A percentile compares a stretch with the other conserved stretches of the same genome.
Conservation (phyloP, 2,113 vertebrate species). For the Malurus alboscapulatus region DNA sequence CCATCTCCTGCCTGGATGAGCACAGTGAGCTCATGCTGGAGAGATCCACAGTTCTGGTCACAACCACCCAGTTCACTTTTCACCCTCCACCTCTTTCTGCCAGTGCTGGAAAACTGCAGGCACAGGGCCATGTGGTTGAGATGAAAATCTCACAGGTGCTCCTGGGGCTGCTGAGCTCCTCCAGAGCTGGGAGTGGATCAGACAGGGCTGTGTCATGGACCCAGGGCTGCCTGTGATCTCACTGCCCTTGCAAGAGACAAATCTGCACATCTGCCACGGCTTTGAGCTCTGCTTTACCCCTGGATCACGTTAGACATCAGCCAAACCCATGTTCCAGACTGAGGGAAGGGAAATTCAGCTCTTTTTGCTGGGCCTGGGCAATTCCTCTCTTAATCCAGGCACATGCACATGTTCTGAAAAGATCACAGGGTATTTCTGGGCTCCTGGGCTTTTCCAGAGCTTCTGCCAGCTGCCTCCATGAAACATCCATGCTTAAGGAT, state of each 20-base stretch:
- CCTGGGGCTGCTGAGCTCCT: not conserved
- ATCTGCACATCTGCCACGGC: not conserved
- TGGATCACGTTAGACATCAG: not conserved
- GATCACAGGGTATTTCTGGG: not conserved
- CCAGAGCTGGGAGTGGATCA: not conserved
- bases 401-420: not conserved
- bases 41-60: not conserved
- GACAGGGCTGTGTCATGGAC: not conserved
- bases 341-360: not conserved
- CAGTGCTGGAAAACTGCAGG: not conserved
- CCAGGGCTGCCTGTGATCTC: not conserved
- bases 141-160: not conserved
- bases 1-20: not conserved
- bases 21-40: not conserved
- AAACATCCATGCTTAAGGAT: not conserved
- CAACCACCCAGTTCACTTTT: not conserved
- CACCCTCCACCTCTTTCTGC: not conserved
- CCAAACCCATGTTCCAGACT: not conserved
- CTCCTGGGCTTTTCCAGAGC: not conserved
- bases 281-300: not conserved
- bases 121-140: rapidly evolving
- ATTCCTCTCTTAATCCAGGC: not conserved
- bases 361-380: not conserved
- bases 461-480: not conserved
- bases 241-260: rapidly evolving